Percentiles rank a stretch among this genome's conserved stretches.
Evolutionary conservation across 1,140 invertebrate species (phyloP).

Genomic region (Phocides pigmalion): DNA sequence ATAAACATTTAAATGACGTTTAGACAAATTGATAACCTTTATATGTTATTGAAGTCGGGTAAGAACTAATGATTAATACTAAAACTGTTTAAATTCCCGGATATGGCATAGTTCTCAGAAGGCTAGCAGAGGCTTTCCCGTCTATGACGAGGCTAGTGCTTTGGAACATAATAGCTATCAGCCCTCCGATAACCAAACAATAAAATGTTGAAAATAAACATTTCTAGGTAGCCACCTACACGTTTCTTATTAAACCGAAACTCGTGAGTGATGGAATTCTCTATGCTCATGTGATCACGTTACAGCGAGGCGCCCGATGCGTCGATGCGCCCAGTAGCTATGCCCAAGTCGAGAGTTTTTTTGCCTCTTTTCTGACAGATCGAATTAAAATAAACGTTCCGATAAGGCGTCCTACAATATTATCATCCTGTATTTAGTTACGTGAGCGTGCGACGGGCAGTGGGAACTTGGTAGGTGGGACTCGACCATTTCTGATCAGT

Average conservation of each 20-base stretch:
- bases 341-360: constrained; percentile 65
- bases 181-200: background rate
- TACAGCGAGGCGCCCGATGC: constrained; percentile 56
- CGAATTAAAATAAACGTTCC: constrained; percentile 82
- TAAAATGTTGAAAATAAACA: constrained; percentile 2
- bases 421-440: constrained; percentile 79
- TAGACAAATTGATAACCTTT: no score
- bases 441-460: constrained; percentile 67
- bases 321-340: constrained; percentile 66
- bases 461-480: constrained; percentile 77
- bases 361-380: constrained; percentile 79
- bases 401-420: constrained; percentile 77
- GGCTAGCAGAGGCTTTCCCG: no score
- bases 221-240: constrained; percentile 10
- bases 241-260: constrained; percentile 35
- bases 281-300: constrained; percentile 60
- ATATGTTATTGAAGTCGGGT: no score
- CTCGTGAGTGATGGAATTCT: constrained; percentile 52
- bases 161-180: no score
- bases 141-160: no score
- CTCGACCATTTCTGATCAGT: constrained; percentile 57
- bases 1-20: no score
- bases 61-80: no score
- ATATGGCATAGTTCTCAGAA: no score
- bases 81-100: no score